Evolutionary conservation across 2,113 vertebrate species (phyloP).

Genomic region (Callipepla squamata): DNA sequence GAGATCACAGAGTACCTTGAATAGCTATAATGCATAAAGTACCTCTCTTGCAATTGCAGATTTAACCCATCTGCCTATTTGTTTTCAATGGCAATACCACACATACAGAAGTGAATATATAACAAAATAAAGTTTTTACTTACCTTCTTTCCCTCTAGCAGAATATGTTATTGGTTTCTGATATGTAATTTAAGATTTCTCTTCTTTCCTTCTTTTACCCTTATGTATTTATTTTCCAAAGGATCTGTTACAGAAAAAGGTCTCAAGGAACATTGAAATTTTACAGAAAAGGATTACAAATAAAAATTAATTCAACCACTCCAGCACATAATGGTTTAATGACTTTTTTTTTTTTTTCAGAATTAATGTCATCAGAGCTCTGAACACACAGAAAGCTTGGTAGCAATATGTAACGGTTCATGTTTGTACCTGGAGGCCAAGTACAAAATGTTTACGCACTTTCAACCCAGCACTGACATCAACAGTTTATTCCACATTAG

Average conservation of each 20-base stretch:
- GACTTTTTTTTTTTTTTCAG: slow-evolving; percentile 2
- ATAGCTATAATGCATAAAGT: fast-evolving
- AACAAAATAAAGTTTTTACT: slow-evolving; percentile 60
- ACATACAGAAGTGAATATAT: background rate
- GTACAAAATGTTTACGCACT: background rate
- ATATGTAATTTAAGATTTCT: background rate
- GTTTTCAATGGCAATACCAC: background rate
- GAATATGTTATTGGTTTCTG: background rate
- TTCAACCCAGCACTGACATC: background rate
- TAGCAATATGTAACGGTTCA: background rate
- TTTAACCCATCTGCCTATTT: background rate
- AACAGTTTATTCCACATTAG: background rate
- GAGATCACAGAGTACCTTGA: background rate
- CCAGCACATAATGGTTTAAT: slow-evolving; percentile 18
- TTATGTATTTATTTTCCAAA: slow-evolving; percentile 19
- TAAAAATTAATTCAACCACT: slow-evolving; percentile 12
- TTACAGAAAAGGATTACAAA: slow-evolving; percentile 16
- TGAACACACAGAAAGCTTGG: background rate
- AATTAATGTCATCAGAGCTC: background rate
- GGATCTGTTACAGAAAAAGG: slow-evolving; percentile 31
- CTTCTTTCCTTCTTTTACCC: background rate
- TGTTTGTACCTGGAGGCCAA: background rate
- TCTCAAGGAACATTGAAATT: background rate
- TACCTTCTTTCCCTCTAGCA: slow-evolving; percentile 56
- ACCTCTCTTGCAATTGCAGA: background rate